phyloP scores from a whole-genome alignment of 2,888 invertebrate genomes.

The Ennomos fuscantarius region DNA sequence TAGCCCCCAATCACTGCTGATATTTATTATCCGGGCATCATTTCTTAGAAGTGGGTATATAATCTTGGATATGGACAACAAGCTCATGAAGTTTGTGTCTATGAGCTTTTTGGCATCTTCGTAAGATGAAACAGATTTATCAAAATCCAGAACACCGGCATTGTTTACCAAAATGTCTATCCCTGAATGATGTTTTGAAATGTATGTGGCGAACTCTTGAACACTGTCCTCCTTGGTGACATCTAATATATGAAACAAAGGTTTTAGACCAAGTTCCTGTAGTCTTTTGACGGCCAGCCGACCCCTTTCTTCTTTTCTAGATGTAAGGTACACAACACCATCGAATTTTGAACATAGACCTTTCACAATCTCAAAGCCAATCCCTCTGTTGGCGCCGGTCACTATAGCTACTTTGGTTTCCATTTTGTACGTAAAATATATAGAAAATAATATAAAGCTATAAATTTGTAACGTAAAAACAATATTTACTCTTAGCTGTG shows the following conservation, averaged over 20 bases:
- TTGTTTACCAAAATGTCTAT: slow-evolving; percentile 92
- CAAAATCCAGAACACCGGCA: slow-evolving; percentile 90
- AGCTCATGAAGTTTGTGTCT: slow-evolving; percentile 89
- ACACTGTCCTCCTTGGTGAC: slow-evolving; percentile 87
- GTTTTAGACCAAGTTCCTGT: slow-evolving; percentile 83
- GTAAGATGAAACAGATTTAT: slow-evolving; percentile 86
- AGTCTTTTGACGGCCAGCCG: slow-evolving; percentile 86
- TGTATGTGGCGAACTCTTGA: slow-evolving; percentile 82
- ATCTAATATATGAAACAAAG: slow-evolving; percentile 89
- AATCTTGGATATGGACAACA: slow-evolving; percentile 86
- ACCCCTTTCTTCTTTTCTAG: slow-evolving; percentile 87
- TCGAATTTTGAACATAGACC: slow-evolving; percentile 88
- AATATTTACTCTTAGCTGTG: slow-evolving; percentile 33
- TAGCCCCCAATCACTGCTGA: slow-evolving; percentile 87
- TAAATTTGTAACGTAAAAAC: slow-evolving; percentile 36
- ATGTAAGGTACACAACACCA: slow-evolving; percentile 90
- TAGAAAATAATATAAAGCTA: slow-evolving; percentile 29
- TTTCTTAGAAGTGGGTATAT: slow-evolving; percentile 89
- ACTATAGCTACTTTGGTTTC: slow-evolving; percentile 82
- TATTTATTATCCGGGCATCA: slow-evolving; percentile 90
- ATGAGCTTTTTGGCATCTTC: slow-evolving; percentile 90
- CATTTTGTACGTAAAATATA: slow-evolving; percentile 67
- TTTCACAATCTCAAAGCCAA: slow-evolving; percentile 80
- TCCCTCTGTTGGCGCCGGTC: slow-evolving; percentile 77
- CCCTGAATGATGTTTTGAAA: slow-evolving; percentile 87